These are phyloP conservation scores for Silurus lanzhouensis DNA, from an alignment of 2,797 vertebrate species.

Conservation along the genomic window DNA sequence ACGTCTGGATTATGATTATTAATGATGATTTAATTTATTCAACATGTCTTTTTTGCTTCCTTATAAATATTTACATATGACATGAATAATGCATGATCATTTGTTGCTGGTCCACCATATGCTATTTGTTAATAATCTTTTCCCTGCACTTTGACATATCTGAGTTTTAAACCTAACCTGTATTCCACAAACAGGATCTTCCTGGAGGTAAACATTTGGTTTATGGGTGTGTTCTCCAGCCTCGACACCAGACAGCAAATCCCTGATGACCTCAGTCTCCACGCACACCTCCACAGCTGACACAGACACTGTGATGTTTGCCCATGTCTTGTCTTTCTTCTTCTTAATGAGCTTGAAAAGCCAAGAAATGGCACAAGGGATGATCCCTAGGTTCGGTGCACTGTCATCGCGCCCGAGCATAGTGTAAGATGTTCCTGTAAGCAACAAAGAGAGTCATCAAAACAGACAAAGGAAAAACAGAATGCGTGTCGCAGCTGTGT, in stretches of 20 bases:
- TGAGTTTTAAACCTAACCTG: constrained; percentile 75
- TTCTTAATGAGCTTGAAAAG: constrained; percentile 94
- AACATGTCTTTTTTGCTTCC: constrained; percentile 25
- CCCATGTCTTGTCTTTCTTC: constrained; percentile 91
- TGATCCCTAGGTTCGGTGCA: constrained; percentile 87
- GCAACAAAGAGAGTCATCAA: constrained; percentile 11
- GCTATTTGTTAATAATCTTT: constrained; percentile 2
- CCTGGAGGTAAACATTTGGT: constrained; percentile 86
- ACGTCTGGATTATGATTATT: constrained; percentile 42
- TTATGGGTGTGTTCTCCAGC: constrained; percentile 84
- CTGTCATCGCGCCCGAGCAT: constrained; percentile 94
- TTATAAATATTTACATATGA: constrained; percentile 27
- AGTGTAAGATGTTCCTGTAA: constrained; percentile 91
- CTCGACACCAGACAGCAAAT: constrained; percentile 88
- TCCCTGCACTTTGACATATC: background rate
- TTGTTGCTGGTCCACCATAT: background rate
- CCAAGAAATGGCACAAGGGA: constrained; percentile 97
- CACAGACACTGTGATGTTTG: constrained; percentile 90
- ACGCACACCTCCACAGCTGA: constrained; percentile 95
- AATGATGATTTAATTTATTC: constrained; percentile 42
- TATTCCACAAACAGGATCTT: constrained; percentile 90
- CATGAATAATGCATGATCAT: constrained; percentile 35
- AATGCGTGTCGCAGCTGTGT: background rate
- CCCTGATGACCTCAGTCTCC: constrained; percentile 90
- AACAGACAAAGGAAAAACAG: background rate